Percentiles rank a stretch among this genome's conserved stretches.
Conservation (phyloP, 2,113 vertebrate genomes). For the Cyprichromis sp. region DNA sequence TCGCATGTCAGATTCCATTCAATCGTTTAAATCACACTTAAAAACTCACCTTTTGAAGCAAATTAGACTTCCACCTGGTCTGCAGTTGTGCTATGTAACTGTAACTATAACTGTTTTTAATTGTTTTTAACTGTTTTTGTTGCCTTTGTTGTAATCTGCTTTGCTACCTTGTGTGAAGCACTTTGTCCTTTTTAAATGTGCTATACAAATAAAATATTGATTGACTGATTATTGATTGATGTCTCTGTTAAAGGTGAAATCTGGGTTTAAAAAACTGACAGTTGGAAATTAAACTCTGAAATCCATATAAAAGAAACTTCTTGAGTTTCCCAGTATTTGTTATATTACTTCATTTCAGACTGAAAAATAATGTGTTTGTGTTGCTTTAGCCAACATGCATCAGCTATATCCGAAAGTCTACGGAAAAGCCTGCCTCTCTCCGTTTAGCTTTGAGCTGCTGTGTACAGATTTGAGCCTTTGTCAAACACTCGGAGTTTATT, state of each 20-base stretch:
- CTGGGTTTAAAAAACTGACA: not conserved
- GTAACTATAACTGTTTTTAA: not conserved
- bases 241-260: not conserved
- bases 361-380: not conserved
- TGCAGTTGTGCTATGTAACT: not conserved
- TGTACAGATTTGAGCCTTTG: accelerated
- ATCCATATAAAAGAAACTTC: not conserved
- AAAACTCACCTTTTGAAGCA: not conserved
- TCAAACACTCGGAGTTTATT: not conserved
- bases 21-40: not conserved
- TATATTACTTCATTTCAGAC: not conserved
- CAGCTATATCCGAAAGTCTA: not conserved
- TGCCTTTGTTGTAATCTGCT: not conserved
- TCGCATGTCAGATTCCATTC: not conserved
- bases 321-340: not conserved
- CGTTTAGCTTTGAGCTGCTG: accelerated
- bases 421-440: not conserved
- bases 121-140: not conserved
- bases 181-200: not conserved
- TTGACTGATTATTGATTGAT: not conserved
- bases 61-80: not conserved
- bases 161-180: not conserved
- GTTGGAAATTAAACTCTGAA: not conserved
- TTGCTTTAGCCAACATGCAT: not conserved
- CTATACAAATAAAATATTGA: not conserved